These are phyloP conservation scores for Halictus ligatus DNA, from an alignment of 2,888 invertebrate species.

Conservation along the genomic window DNA sequence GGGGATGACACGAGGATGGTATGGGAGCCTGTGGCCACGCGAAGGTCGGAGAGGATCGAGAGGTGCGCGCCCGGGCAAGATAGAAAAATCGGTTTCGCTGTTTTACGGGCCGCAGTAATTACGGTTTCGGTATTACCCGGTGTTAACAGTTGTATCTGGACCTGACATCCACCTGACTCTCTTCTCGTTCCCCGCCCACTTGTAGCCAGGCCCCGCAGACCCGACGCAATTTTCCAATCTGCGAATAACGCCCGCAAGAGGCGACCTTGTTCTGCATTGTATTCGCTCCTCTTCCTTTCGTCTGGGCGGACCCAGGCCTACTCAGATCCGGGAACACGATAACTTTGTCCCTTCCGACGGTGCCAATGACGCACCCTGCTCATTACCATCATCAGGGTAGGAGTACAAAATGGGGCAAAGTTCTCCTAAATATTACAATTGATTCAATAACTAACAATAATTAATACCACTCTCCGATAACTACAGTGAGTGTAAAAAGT, in stretches of 20 bases:
- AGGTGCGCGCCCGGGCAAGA: slow-evolving; percentile 20
- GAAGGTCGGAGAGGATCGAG: not conserved
- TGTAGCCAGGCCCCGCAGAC: slow-evolving; percentile 8
- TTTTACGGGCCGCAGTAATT: slow-evolving; percentile 73
- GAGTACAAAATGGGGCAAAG: not conserved
- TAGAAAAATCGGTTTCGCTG: slow-evolving; percentile 52
- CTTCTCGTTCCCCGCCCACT: slow-evolving; percentile 19
- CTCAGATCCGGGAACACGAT: not conserved
- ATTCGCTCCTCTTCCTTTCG: slow-evolving; percentile 1
- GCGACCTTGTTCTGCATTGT: slow-evolving; percentile 14
- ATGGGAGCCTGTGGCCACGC: not conserved
- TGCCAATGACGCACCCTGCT: not conserved
- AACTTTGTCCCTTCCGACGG: not conserved
- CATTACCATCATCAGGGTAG: not conserved
- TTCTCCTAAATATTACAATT: not conserved
- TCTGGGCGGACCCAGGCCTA: not conserved
- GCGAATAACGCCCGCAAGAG: slow-evolving; percentile 8
- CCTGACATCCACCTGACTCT: slow-evolving; percentile 72
- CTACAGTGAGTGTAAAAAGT: no score
- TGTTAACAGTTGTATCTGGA: slow-evolving; percentile 73
- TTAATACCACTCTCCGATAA: no score
- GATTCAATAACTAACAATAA: not conserved
- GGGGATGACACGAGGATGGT: not conserved
- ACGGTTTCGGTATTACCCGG: slow-evolving; percentile 74
- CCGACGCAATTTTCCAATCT: slow-evolving; percentile 47